Evolutionary conservation across 2,797 vertebrate species (phyloP), one percentile per base, ranked within the genome.

Genomic region (Sitta carolinensis): DNA sequence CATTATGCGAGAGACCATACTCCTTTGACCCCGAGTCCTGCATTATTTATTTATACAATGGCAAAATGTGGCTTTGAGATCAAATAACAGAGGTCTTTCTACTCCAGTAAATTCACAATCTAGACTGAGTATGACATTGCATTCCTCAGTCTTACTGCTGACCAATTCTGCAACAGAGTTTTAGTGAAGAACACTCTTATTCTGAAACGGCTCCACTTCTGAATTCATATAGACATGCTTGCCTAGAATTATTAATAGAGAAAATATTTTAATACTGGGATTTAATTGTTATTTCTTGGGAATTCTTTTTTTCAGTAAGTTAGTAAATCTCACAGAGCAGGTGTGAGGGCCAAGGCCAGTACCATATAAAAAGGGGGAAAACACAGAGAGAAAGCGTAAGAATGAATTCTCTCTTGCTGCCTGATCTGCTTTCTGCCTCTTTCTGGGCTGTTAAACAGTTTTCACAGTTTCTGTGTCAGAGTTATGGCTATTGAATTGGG

Each of bases 401-500:
- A 89, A 70, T 40, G 11, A 61, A 52, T 68, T 68, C 14, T 68
- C 5, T 58, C 18, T 9, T 58, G 27, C 27, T 75, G 13, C 36
- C n/a, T 48, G 45, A 75, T 48, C 18, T 55, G n/a, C 29, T 74
- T 45, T 75, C 1, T 43, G 29, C 19, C 45, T 77, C 42, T 40
- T 64, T 45, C 38, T 55, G 43, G 43, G 14, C 36, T 78, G 21
- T 68, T 52, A 66, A 80, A 52, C 12, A 40, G 10, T 50, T 73
- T 82, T 76, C 63, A 47, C 27, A 12, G 12, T 63, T 89, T 70
- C 61, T 51, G 4, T 68, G 34, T 84, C 61, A 84, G 43, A 78
- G 21, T 67, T 68, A 70, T 1, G 16, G 22, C 32, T 79, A 5
- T 73, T 0, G 0, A 66, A 68, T 0, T 3, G 15, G 22, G 29